Evolutionary conservation across 2,888 invertebrate genomes (phyloP).

Genomic region (Cantharis flavilabris): DNA sequence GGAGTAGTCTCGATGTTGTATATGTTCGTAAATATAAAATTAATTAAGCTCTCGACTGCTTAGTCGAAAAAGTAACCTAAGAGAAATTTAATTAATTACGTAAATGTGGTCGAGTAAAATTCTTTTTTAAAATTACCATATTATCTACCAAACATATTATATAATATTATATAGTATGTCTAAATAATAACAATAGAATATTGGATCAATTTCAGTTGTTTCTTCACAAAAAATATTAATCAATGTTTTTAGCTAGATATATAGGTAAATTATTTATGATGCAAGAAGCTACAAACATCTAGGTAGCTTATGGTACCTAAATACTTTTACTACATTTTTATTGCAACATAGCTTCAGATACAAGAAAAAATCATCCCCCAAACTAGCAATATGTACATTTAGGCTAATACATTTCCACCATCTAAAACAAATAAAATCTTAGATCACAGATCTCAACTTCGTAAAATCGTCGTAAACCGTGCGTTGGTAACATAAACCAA

Average conservation of each 20-base stretch:
- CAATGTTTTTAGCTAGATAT: neutral
- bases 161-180: no score
- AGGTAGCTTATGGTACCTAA: slow-evolving; percentile 27
- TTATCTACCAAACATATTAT: no score
- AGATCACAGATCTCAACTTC: slow-evolving; percentile 36
- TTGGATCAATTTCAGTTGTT: neutral
- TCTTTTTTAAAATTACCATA: neutral
- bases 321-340: slow-evolving; percentile 50
- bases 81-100: slow-evolving; percentile 3
- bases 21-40: slow-evolving; percentile 22
- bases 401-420: slow-evolving; percentile 51
- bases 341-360: slow-evolving; percentile 48
- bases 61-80: slow-evolving; percentile 1
- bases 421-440: slow-evolving; percentile 50
- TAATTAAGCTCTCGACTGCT: slow-evolving; percentile 20
- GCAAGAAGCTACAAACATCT: neutral
- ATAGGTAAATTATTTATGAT: slow-evolving; percentile 1
- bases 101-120: neutral
- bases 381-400: slow-evolving; percentile 50
- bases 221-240: neutral
- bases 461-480: slow-evolving; percentile 32
- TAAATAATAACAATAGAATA: no score
- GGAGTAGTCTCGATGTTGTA: slow-evolving; percentile 21
- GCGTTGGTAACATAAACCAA: slow-evolving; percentile 25
- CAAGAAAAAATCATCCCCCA: slow-evolving; percentile 53